Conservation (phyloP, 2,888 invertebrate species). For the Myopa testacea region DNA sequence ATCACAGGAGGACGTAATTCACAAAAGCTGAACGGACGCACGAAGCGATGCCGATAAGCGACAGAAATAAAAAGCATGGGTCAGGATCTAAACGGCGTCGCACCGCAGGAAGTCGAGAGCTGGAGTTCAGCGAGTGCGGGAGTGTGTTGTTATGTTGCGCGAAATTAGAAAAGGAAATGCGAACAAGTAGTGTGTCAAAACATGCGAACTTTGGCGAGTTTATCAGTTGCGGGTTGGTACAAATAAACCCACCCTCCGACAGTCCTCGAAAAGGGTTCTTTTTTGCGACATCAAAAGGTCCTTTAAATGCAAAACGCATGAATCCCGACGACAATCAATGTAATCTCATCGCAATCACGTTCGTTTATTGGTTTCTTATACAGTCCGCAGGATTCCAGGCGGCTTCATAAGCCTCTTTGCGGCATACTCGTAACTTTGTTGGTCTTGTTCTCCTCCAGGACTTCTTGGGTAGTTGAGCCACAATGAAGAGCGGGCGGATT, state of each 20-base stretch:
- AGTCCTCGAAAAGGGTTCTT: conserved; percentile 25
- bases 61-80: conserved; percentile 31
- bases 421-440: background rate
- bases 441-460: background rate
- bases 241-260: conserved; percentile 2
- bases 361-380: conserved; percentile 28
- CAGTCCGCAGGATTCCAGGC: background rate
- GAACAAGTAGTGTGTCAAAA: conserved; percentile 25
- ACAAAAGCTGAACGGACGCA: conserved; percentile 46
- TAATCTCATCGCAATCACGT: conserved; percentile 27
- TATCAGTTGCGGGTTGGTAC: conserved; percentile 6
- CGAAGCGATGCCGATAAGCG: conserved; percentile 41
- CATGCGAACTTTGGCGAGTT: conserved; percentile 22
- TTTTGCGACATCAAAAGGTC: conserved; percentile 20
- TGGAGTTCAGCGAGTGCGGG: background rate
- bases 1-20: conserved; percentile 43
- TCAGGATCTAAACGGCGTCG: conserved; percentile 40
- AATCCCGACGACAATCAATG: conserved; percentile 29
- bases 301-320: conserved; percentile 9
- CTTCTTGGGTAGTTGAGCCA: background rate
- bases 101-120: conserved; percentile 2
- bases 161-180: background rate
- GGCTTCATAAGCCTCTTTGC: conserved; percentile 30
- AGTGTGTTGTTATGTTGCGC: conserved; percentile 3
- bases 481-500: conserved; percentile 4